These are phyloP conservation scores for Columba guinea DNA, from an alignment of 2,797 vertebrate genomes.

Conservation along the genomic window DNA sequence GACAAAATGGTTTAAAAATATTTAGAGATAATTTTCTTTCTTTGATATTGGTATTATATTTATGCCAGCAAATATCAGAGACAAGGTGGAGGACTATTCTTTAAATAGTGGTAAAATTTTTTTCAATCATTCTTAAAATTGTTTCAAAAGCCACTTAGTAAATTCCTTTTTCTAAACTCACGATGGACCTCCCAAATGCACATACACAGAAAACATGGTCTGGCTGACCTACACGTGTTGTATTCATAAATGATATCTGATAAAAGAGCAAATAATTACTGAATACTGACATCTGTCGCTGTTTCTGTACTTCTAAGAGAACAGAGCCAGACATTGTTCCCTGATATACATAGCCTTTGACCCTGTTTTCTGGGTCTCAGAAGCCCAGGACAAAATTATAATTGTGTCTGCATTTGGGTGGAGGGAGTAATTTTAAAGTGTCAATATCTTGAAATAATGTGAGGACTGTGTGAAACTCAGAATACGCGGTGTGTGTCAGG, in stretches of 20 bases:
- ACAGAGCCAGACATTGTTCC: not conserved
- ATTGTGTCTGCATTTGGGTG: not conserved
- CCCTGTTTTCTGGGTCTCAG: not conserved
- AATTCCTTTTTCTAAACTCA: not conserved
- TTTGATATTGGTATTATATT: not conserved
- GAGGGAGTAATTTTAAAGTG: not conserved
- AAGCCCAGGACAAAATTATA: not conserved
- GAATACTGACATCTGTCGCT: not conserved
- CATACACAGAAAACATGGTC: not conserved
- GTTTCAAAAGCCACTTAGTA: not conserved
- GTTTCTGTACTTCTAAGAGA: not conserved
- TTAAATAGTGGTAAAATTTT: not conserved
- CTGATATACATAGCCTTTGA: not conserved
- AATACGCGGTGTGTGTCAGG: not conserved
- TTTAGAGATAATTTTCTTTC: not conserved
- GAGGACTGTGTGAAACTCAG: not conserved
- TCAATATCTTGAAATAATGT: not conserved
- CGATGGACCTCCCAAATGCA: not conserved
- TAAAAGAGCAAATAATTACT: not conserved
- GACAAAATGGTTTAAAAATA: not conserved
- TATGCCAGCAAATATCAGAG: not conserved
- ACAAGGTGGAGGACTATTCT: not conserved
- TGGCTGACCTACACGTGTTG: not conserved
- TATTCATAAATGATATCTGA: not conserved
- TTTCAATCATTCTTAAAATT: not conserved